phyloP scores from a whole-genome alignment of 2,113 vertebrate genomes.

The Turnix velox region DNA sequence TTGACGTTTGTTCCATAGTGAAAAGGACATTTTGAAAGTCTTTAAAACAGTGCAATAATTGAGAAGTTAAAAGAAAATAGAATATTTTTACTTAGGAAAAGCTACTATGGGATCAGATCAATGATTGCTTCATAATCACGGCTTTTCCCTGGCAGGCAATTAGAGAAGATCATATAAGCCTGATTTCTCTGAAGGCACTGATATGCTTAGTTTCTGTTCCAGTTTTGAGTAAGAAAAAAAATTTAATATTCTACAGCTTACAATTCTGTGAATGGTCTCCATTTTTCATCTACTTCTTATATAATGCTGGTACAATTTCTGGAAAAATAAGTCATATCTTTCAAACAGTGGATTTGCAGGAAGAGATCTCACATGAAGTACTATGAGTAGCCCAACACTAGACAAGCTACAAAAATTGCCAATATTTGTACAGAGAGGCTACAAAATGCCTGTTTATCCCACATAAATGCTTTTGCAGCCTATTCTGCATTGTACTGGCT shows the following conservation, averaged over 20 bases:
- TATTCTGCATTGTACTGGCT: neutral
- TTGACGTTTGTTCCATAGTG: neutral
- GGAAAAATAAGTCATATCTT: neutral
- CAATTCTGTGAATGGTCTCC: neutral
- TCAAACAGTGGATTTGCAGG: neutral
- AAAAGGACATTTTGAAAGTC: neutral
- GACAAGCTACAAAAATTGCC: neutral
- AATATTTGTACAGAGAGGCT: neutral
- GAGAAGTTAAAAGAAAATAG: neutral
- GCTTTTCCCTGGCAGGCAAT: constrained; percentile 21
- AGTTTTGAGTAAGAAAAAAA: neutral
- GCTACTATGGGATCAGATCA: neutral
- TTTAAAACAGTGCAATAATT: neutral
- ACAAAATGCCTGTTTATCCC: neutral
- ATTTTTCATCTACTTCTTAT: neutral
- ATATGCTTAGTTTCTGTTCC: neutral
- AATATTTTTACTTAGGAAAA: neutral
- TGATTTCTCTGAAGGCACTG: constrained; percentile 5
- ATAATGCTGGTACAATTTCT: neutral
- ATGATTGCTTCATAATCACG: constrained; percentile 3
- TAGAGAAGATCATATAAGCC: neutral
- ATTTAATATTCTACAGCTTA: neutral
- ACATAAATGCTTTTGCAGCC: neutral
- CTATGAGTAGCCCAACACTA: neutral
- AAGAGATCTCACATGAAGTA: neutral